Evolutionary conservation across 2,888 invertebrate species (phyloP).

Genomic region (Leptinotarsa tumamoca): DNA sequence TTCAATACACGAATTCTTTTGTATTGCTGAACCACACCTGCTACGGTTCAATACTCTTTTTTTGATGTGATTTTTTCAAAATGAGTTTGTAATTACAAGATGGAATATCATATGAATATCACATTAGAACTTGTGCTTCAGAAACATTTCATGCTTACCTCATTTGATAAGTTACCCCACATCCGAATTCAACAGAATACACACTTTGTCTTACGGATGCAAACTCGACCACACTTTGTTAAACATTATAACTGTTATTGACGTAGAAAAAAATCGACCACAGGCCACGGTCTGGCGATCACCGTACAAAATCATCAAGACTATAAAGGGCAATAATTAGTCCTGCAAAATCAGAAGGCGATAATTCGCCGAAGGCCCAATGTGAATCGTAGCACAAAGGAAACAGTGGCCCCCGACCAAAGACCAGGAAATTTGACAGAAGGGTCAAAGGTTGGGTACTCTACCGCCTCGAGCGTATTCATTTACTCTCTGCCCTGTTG

Average conservation of each 20-base stretch:
- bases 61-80: too few species aligned
- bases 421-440: constrained; percentile 65
- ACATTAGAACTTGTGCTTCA: too few species aligned
- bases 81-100: too few species aligned
- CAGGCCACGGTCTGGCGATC: constrained; percentile 34
- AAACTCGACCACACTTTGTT: constrained; percentile 14
- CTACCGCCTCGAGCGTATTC: constrained; percentile 53
- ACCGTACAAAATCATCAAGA: constrained; percentile 30
- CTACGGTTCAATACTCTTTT: too few species aligned
- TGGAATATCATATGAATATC: too few species aligned
- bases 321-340: constrained; percentile 56
- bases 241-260: constrained; percentile 25
- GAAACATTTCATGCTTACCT: not conserved
- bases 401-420: constrained; percentile 61
- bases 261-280: constrained; percentile 30
- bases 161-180: not conserved
- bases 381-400: constrained; percentile 62
- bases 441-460: constrained; percentile 61
- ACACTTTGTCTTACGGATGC: not conserved
- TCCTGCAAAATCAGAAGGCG: constrained; percentile 60
- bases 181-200: not conserved
- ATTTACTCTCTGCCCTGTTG: constrained; percentile 51
- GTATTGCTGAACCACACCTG: too few species aligned
- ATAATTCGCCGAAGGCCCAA: constrained; percentile 56
- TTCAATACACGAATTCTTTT: too few species aligned